Evolutionary conservation across 1,140 invertebrate genomes (phyloP).

Genomic region (Diachasma alloeum): DNA sequence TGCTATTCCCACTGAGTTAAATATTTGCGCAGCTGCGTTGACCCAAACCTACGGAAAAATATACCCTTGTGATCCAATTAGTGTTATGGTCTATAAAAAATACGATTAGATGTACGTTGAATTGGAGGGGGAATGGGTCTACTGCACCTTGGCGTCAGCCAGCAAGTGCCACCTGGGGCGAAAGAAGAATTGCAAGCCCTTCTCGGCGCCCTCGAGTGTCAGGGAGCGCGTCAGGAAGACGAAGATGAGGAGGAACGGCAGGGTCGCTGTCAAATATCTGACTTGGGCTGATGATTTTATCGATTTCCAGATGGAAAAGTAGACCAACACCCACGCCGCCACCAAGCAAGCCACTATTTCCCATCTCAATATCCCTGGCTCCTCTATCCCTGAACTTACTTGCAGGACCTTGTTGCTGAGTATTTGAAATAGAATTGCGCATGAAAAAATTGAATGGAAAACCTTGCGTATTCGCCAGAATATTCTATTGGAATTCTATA

Average conservation of each 20-base stretch:
- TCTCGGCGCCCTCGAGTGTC: slow-evolving; percentile 82
- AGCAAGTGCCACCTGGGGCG: slow-evolving; percentile 86
- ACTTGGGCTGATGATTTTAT: slow-evolving; percentile 83
- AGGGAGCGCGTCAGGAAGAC: slow-evolving; percentile 82
- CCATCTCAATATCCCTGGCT: slow-evolving; percentile 82
- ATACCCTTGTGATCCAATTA: neutral
- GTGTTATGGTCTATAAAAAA: neutral
- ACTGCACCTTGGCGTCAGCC: slow-evolving; percentile 77
- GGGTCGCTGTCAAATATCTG: slow-evolving; percentile 86
- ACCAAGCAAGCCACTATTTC: slow-evolving; percentile 86
- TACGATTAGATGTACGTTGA: too few relatives aligned
- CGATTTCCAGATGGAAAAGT: slow-evolving; percentile 93
- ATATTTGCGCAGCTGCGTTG: slow-evolving; percentile 90
- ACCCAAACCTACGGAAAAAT: slow-evolving; percentile 78
- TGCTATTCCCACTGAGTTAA: slow-evolving; percentile 91
- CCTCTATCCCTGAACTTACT: slow-evolving; percentile 82
- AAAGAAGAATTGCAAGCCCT: slow-evolving; percentile 85
- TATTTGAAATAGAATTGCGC: slow-evolving; percentile 42
- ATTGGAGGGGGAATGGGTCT: neutral
- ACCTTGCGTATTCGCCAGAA: too few relatives aligned
- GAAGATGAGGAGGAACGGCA: slow-evolving; percentile 84
- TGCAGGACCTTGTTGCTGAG: slow-evolving; percentile 84
- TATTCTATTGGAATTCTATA: neutral
- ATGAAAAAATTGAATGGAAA: too few relatives aligned
- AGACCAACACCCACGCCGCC: slow-evolving; percentile 89